Conservation (phyloP, 92 coral and sea anemone species). For the Paragorgia papillata region DNA sequence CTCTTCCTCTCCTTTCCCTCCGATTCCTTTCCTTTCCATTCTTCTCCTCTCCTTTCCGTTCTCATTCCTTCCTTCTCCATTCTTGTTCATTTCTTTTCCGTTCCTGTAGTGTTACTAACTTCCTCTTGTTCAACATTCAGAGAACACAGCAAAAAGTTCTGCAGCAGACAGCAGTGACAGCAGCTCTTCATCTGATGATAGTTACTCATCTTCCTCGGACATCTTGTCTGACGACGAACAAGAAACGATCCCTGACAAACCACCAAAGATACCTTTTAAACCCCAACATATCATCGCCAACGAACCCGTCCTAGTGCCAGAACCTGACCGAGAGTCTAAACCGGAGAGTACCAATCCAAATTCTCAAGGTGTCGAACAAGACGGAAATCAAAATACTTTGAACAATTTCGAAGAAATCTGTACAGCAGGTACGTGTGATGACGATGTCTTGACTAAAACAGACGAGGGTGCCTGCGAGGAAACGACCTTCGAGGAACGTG, state of each 20-base stretch:
- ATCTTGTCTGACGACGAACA: not conserved
- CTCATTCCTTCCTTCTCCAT: no score
- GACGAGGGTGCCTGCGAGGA: not conserved
- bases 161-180: constrained; percentile 21
- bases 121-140: not conserved
- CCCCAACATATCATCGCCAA: not conserved
- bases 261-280: constrained; percentile 8
- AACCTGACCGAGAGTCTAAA: not conserved
- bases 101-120: no score
- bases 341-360: not conserved
- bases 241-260: not conserved
- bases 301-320: not conserved
- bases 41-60: no score
- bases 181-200: constrained; percentile 7
- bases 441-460: not conserved
- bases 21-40: no score
- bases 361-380: not conserved
- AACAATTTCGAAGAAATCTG: constrained; percentile 19
- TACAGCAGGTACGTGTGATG: not conserved
- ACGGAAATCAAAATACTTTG: not conserved
- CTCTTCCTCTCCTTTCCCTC: no score
- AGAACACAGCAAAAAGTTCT: not conserved
- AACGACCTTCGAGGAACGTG: not conserved
- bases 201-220: not conserved
- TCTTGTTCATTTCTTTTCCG: no score